A percentile compares a stretch with the other conserved stretches of the same genome.
These are phyloP conservation scores for Pyrocoelia pectoralis DNA, from an alignment of 2,888 invertebrate species.

Conservation along the genomic window DNA sequence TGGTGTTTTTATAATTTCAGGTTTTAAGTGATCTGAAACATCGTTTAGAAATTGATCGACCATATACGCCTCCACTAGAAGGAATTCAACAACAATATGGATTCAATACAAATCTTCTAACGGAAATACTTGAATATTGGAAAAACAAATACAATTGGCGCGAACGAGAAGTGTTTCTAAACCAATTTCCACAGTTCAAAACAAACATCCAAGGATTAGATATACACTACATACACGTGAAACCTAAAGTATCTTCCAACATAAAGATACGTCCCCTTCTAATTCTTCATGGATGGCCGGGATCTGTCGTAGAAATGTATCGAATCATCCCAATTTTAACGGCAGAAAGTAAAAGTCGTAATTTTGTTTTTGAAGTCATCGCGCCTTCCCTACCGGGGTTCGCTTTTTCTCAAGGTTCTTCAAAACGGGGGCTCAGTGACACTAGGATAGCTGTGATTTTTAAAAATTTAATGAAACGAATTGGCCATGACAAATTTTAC, in stretches of 20 bases:
- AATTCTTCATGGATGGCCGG: conserved; percentile 91
- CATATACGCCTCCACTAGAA: conserved; percentile 66
- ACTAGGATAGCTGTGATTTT: conserved; percentile 67
- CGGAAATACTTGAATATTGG: conserved; percentile 80
- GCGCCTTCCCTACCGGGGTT: conserved; percentile 64
- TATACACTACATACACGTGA: conserved; percentile 73
- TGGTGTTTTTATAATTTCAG: conserved; percentile 60
- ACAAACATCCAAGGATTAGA: conserved; percentile 75
- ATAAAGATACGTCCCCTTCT: conserved; percentile 65
- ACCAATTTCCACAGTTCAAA: conserved; percentile 72
- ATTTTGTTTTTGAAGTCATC: conserved; percentile 72
- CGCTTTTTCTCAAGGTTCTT: conserved; percentile 61
- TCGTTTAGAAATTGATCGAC: conserved; percentile 62
- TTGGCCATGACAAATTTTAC: conserved; percentile 73
- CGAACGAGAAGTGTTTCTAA: conserved; percentile 67
- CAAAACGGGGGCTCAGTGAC: conserved; percentile 68
- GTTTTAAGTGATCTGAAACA: conserved; percentile 64
- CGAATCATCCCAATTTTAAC: conserved; percentile 72
- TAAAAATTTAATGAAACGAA: conserved; percentile 73
- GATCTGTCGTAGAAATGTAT: conserved; percentile 83
- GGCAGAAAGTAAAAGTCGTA: conserved; percentile 60
- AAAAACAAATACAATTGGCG: conserved; percentile 73
- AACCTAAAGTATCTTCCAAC: conserved; percentile 57
- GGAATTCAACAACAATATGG: conserved; percentile 81
- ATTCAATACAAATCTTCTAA: conserved; percentile 75